Evolutionary conservation across 2,888 invertebrate genomes (phyloP), one percentile per base, ranked within the genome.

Genomic region (Acholoe squamosa): DNA sequence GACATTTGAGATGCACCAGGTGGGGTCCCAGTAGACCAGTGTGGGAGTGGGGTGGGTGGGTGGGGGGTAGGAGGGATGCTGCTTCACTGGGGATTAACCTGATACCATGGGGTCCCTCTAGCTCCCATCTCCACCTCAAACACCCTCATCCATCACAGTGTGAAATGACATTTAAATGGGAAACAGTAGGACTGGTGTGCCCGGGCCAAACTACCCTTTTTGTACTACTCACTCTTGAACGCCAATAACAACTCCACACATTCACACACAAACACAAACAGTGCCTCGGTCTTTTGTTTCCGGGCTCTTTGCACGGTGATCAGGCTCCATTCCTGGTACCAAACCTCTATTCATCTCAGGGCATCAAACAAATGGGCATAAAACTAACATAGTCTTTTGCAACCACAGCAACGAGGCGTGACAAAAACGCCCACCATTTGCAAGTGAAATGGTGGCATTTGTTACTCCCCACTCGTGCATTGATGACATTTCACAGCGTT

Each of bases 101-200:
- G 71, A 71, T 61, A 61, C 61, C 61, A 43, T 43, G 61, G 61
- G 61, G 61, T 61, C n/a, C n/a, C 61, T 61, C 61, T 19, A n/a
- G 43, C 61, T 61, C 61, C 61, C 61, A 61, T 61, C 61, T n/a
- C 61, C 61, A 61, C 61, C 76, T 76, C 28, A 14, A 76, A 14
- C 28, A 76, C 76, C 34, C 12, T 19, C 80, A 14, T 19, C 80
- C 34, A 3, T 86, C 56, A 54, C 86, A 16, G 54, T 19, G 16
- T 25, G 25, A 86, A 86, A 86, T 86, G 86, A 86, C 86, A 86
- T 86, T 86, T 54, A 86, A 86, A 86, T 86, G 86, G 86, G 86
- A 86, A 86, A 86, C 84, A 84, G 84, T 84, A 33, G 84, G 86
- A 54, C 56, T 52, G 86, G 25, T 16, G 43, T 43, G 43, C 86